Evolutionary conservation across 2,888 invertebrate genomes (phyloP).

Genomic region (Elysia crispata): DNA sequence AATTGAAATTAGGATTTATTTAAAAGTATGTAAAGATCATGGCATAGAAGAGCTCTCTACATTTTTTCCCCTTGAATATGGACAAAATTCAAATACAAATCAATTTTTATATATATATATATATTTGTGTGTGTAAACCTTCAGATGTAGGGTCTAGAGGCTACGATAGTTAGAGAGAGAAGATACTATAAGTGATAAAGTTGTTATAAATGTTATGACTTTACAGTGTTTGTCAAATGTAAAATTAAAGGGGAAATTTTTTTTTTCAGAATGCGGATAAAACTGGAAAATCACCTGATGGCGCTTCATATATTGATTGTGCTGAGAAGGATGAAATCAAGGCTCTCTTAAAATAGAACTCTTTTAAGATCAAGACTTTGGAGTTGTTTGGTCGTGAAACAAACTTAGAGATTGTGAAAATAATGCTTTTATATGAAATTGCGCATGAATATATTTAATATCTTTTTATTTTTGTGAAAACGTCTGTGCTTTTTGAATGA

Average conservation of each 20-base stretch:
- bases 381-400: conserved; percentile 10
- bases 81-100: no score
- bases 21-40: no score
- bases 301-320: conserved; percentile 89
- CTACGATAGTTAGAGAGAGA: neutral
- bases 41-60: no score
- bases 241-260: no score
- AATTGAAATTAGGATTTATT: no score
- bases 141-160: no score
- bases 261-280: conserved; percentile 87
- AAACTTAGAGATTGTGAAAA: neutral
- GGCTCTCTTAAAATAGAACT: conserved; percentile 81
- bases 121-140: no score
- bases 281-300: conserved; percentile 91
- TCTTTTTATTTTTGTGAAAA: neutral
- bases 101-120: no score
- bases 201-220: conserved; percentile 42
- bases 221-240: no score
- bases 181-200: neutral
- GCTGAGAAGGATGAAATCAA: conserved; percentile 95
- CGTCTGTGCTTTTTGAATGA: neutral
- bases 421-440: neutral
- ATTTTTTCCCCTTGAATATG: no score
- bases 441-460: neutral
- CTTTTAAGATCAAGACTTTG: neutral